Evolutionary conservation across 2,888 invertebrate species (phyloP).

Genomic region (Luperina testacea): DNA sequence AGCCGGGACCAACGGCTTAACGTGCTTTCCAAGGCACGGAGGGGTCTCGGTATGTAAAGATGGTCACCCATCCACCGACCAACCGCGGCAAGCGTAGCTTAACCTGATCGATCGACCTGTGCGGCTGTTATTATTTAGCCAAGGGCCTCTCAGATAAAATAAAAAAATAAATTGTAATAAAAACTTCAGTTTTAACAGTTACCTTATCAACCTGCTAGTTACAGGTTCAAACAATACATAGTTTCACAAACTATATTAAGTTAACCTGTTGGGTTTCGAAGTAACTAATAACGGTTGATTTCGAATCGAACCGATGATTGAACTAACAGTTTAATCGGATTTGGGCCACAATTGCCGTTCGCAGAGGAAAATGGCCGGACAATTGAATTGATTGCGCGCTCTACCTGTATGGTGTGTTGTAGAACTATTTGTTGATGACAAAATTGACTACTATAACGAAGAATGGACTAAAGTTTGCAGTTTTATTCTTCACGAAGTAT

Average conservation of each 20-base stretch:
- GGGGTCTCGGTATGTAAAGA: too few relatives aligned
- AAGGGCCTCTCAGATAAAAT: too few relatives aligned
- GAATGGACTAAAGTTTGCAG: not conserved
- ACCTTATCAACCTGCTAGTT: not conserved
- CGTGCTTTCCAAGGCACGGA: too few relatives aligned
- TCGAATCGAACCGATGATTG: slow-evolving; percentile 34
- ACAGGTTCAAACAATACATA: not conserved
- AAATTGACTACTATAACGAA: not conserved
- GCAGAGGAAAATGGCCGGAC: slow-evolving; percentile 25
- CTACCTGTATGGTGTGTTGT: not conserved
- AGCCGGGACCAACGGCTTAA: too few relatives aligned
- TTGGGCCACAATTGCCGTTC: slow-evolving; percentile 33
- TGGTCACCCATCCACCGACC: too few relatives aligned
- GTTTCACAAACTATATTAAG: slow-evolving; percentile 10
- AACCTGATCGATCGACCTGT: too few relatives aligned
- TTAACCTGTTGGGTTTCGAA: slow-evolving; percentile 17
- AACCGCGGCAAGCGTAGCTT: too few relatives aligned
- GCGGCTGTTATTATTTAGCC: too few relatives aligned
- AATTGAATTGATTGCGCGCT: slow-evolving; percentile 31
- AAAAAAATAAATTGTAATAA: not conserved
- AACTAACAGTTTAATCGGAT: slow-evolving; percentile 41
- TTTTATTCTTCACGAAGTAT: not conserved
- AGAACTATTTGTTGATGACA: not conserved
- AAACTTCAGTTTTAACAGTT: not conserved
- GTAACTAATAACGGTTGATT: slow-evolving; percentile 13